phyloP scores from a whole-genome alignment of 2,113 vertebrate genomes.

The human (Homo sapiens) region GRCh38 chr6:79912501-79913000 shows the following conservation, averaged over 20 bases:
- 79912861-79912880: neutral
- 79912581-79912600: constrained; percentile 3
- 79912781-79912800: neutral
- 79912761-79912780: constrained; percentile 15
- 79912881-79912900: neutral
- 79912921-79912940: neutral
- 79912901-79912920: neutral
- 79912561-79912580: constrained; percentile 34
- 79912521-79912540: neutral
- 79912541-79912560: neutral
- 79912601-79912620: neutral
- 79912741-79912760: neutral
- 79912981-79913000: too few species aligned
- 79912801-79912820: neutral
- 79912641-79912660: neutral
- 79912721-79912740: neutral
- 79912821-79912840: neutral
- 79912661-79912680: constrained; percentile 17
- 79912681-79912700: neutral
- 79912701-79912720: neutral
- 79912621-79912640: neutral
- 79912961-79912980: neutral
- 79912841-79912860: constrained; percentile 8
- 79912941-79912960: neutral
- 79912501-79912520: constrained; percentile 7